Base-by-base conservation (phyloP, 1,140 invertebrate species). In the Venturia canescens region DNA sequence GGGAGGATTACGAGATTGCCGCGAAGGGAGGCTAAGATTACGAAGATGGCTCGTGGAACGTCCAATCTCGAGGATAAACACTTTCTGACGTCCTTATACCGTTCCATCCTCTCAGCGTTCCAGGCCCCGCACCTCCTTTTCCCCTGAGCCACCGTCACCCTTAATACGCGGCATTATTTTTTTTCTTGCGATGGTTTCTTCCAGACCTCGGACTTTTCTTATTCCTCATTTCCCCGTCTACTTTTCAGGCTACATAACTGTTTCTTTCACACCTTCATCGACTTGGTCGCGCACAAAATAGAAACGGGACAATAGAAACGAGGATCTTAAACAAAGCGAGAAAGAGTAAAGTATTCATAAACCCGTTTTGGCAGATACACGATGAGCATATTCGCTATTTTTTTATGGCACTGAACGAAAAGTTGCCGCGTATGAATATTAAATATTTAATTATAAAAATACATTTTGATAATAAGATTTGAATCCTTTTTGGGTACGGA, bases 51-150 rank as follows among this genome's bases (percentile, higher is more conserved):
- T 90, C 87, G 83, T 78, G 86, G 88, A 86, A 91, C 89, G 90
- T 91, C 90, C 89, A 91, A 91, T 91, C 90, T 91, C 88, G 86
- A 90, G 90, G 89, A 91, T 91, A 91, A 91, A 91, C 90, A 91
- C 89, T 91, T 90, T 87, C 89, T 87, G 83, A 86, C 88, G 86
- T 86, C 87, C 86, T 88, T 88, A 86, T 76, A 63, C 72, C 72
- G 53, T 38, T 48, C 69, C 81, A 82, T 69, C 66, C 66, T 69
- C 29, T 69, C 29, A 69, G 66, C 66, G 7, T 21, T 69, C 31
- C 72, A 34, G 74, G 77, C 38, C 71, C 38, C 63, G 66, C 75
- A 50, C 27, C 71, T 70, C 69, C 29, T 71, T 60, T 27, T 70
- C 57, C 78, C 60, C 75, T 11, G 38, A 44, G 23, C 21, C 23